Evolutionary conservation across 2,888 invertebrate species (phyloP).

Genomic region (Hirtodrosophila histrioides): DNA sequence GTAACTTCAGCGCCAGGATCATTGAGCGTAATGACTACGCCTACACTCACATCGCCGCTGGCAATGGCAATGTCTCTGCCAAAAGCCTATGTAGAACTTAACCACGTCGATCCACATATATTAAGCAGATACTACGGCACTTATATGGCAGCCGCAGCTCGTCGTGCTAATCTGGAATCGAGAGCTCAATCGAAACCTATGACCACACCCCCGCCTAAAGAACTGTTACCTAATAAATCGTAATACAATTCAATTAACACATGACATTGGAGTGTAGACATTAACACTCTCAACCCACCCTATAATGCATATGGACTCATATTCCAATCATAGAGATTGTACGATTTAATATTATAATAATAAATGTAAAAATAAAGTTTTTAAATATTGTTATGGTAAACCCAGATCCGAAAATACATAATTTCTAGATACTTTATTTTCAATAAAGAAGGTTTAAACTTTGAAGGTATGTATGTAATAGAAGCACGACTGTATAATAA

Average conservation of each 20-base stretch:
- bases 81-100: conserved; percentile 44
- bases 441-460: too few relatives aligned
- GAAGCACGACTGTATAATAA: too few relatives aligned
- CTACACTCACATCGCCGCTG: conserved; percentile 2
- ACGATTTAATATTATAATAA: conserved; percentile 12
- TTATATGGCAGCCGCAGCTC: conserved; percentile 82
- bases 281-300: conserved; percentile 28
- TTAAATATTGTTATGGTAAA: conserved; percentile 18
- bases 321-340: conserved; percentile 5
- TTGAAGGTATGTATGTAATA: too few relatives aligned
- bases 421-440: too few relatives aligned
- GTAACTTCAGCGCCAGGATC: background rate
- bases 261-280: background rate
- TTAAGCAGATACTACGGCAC: conserved; percentile 83
- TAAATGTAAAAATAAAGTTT: conserved; percentile 17
- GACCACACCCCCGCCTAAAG: conserved; percentile 34
- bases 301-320: background rate
- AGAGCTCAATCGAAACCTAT: conserved; percentile 31
- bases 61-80: conserved; percentile 27
- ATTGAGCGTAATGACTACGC: background rate
- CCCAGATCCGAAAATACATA: background rate
- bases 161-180: conserved; percentile 58
- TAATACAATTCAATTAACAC: conserved; percentile 4
- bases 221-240: conserved; percentile 59
- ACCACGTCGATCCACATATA: conserved; percentile 78